These are phyloP conservation scores for Leucophora obtusa DNA, from an alignment of 2,888 invertebrate genomes.

Conservation along the genomic window DNA sequence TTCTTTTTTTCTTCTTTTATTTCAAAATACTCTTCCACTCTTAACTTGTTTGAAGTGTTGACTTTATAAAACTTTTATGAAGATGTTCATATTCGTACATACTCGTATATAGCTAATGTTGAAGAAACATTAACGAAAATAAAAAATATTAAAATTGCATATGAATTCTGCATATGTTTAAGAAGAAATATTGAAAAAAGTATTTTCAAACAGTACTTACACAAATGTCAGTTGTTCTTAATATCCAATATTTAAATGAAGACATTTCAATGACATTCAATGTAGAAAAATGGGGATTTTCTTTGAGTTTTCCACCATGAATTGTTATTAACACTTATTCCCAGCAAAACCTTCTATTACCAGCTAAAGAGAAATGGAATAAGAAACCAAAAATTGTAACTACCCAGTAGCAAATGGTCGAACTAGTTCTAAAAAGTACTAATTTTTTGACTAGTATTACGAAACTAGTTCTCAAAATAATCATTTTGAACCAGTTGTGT, in stretches of 20 bases:
- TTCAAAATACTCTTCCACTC: conserved; percentile 7
- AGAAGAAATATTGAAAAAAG: conserved; percentile 3
- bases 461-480: too few relatives aligned
- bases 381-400: too few relatives aligned
- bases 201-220: conserved; percentile 27
- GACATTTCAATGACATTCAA: conserved; percentile 49
- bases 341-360: too few relatives aligned
- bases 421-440: too few relatives aligned
- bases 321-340: background rate
- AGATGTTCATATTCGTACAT: background rate
- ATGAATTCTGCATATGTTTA: conserved; percentile 35
- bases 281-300: background rate
- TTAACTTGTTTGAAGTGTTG: conserved; percentile 46
- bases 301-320: background rate
- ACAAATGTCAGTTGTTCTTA: conserved; percentile 48
- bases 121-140: conserved; percentile 32
- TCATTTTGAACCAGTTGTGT: too few relatives aligned
- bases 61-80: conserved; percentile 47
- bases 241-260: conserved; percentile 49
- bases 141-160: conserved; percentile 40
- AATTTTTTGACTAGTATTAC: too few relatives aligned
- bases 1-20: conserved; percentile 6
- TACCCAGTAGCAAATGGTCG: too few relatives aligned
- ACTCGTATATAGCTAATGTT: background rate
- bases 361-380: too few relatives aligned